Evolutionary conservation across 2,797 vertebrate genomes (phyloP), one percentile per base, ranked within the genome.

Genomic region (Enteromius afrohamiltoni): DNA sequence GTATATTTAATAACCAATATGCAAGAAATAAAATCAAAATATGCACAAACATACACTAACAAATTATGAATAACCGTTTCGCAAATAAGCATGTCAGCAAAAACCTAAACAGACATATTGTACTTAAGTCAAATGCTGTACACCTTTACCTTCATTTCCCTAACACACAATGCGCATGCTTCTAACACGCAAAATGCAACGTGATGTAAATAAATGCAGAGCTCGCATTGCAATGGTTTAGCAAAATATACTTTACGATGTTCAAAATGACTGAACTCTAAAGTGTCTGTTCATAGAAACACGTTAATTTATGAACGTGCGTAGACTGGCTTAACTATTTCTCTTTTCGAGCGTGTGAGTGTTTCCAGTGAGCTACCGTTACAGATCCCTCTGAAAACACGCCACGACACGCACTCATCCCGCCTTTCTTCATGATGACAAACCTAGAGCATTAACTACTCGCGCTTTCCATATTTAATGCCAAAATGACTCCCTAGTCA

Each of bases 331-430:
- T 10, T 3, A 14, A 69, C n/a, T 58, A 9, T 4, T 58, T 60
- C 14, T 14, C 4, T 1, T 62, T 29, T 34, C 16, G 19, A 11
- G 21, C 31, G 17, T 7, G 55, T 37, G 70, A 26, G 21, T 14
- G 29, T 6, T 45, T 69, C n/a, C 47, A 29, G 3, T 23, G 45
- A 14, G 60, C 5, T 49, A 26, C 23, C 53, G 1, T 23, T 69
- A 31, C n/a, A 53, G n/a, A 60, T 31, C 71, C 60, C 26, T 65
- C n/a, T 21, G 29, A 67, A 69, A 83, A 86, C 77, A 83, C 47
- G 75, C 34, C 80, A 75, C 75, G 58, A 62, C 77, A 68, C 60
- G 80, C 76, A 75, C 6, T 49, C 21, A 65, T 77, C 82, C 82
- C 82, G 82, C 71, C 77, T 80, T 76, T 53, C 81, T 51, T 42